Conservation (phyloP, 2,797 vertebrate species). For the Sternarchorhynchus goeldii region DNA sequence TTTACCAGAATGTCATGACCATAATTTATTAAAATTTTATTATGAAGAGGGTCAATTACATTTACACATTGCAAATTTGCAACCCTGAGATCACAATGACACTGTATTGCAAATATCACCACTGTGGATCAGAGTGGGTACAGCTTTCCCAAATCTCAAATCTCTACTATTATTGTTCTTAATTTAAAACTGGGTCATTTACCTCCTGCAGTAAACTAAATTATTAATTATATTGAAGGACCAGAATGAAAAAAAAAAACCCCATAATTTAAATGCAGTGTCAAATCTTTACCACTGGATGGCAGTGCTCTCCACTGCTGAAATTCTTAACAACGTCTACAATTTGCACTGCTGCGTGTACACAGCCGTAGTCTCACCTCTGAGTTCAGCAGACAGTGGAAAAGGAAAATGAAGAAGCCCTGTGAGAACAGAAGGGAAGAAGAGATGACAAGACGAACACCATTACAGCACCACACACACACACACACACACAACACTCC, state of each 20-base stretch:
- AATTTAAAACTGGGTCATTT: too few relatives aligned
- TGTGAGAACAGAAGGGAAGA: conserved; percentile 60
- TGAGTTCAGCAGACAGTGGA: conserved; percentile 97
- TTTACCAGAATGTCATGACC: too few relatives aligned
- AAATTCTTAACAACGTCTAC: not conserved
- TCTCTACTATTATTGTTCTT: too few relatives aligned
- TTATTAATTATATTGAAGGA: too few relatives aligned
- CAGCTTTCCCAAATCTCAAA: too few relatives aligned
- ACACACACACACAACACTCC: conserved; percentile 24
- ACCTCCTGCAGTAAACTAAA: not conserved
- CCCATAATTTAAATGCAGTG: not conserved
- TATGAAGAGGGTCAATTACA: too few relatives aligned
- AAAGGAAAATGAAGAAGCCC: conserved; percentile 99
- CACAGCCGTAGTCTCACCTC: conserved; percentile 79
- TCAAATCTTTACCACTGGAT: conserved; percentile 25
- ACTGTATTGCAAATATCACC: too few relatives aligned
- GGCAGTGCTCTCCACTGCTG: conserved; percentile 1
- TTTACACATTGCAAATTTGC: too few relatives aligned
- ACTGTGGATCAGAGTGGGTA: too few relatives aligned
- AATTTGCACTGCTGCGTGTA: conserved; percentile 49
- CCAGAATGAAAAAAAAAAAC: not conserved
- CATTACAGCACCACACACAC: not conserved
- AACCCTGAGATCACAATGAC: too few relatives aligned
- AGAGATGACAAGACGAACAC: conserved; percentile 6
- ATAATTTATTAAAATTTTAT: not conserved